A percentile compares a stretch with the other conserved stretches of the same genome.
Conservation (phyloP, 2,888 invertebrate species). For the Apodemia duryi region DNA sequence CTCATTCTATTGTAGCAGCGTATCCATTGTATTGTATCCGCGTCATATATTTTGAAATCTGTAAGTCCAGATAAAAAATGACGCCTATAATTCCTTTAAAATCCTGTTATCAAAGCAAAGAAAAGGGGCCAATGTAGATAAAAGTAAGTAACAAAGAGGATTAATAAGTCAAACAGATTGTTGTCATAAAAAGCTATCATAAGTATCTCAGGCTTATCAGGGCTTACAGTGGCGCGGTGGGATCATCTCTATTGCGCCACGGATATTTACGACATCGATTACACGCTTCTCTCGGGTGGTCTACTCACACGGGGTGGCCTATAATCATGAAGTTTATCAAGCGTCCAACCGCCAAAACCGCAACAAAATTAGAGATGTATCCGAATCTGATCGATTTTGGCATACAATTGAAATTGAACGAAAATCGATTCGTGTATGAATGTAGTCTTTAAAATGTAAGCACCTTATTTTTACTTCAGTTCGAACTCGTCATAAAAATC, state of each 20-base stretch:
- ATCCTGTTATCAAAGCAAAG: constrained; percentile 9
- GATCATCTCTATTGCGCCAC: constrained; percentile 66
- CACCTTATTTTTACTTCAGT: no score
- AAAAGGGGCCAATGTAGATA: constrained; percentile 16
- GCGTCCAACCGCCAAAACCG: constrained; percentile 55
- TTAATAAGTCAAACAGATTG: constrained; percentile 47
- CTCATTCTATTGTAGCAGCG: no score
- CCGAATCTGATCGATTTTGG: not conserved
- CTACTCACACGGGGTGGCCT: constrained; percentile 44
- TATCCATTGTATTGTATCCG: no score
- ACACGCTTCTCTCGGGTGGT: constrained; percentile 60
- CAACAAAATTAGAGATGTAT: constrained; percentile 23
- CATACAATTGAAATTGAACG: not conserved
- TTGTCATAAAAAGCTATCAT: constrained; percentile 37
- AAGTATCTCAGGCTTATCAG: constrained; percentile 52
- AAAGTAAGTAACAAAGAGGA: constrained; percentile 34
- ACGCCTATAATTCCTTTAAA: not conserved
- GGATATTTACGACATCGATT: constrained; percentile 61
- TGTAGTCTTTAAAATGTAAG: no score
- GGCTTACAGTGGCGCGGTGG: constrained; percentile 46
- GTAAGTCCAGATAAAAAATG: not conserved
- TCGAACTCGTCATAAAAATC: no score
- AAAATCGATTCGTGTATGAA: not conserved
- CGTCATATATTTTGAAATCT: no score
- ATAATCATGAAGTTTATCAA: constrained; percentile 59